Evolutionary conservation across 1,140 invertebrate genomes (phyloP).

Genomic region (Neodiprion lecontei): DNA sequence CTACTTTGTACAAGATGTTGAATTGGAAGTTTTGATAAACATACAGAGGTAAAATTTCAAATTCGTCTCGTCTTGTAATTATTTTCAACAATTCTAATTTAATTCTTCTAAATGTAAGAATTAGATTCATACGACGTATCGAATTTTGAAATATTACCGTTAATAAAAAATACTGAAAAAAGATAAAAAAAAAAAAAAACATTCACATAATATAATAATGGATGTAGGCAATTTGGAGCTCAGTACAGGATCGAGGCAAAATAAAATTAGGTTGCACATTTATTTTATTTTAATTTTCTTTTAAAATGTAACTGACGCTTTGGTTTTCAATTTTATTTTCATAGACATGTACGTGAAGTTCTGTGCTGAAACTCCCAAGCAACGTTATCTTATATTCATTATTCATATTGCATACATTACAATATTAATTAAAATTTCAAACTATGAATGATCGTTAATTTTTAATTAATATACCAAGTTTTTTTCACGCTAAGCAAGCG

Average conservation of each 20-base stretch:
- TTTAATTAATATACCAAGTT: slow-evolving; percentile 18
- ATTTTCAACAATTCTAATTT: slow-evolving; percentile 25
- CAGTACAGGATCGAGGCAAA: slow-evolving; percentile 37
- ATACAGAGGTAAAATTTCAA: slow-evolving; percentile 37
- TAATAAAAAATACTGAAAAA: background rate
- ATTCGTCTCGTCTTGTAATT: slow-evolving; percentile 41
- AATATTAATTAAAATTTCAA: slow-evolving; percentile 29
- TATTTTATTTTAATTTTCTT: slow-evolving; percentile 17
- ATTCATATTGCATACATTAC: slow-evolving; percentile 23
- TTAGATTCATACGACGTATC: slow-evolving; percentile 31
- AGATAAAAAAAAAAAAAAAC: slow-evolving; percentile 19
- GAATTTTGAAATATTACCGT: slow-evolving; percentile 45
- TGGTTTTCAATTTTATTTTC: slow-evolving; percentile 14
- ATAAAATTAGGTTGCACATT: slow-evolving; percentile 19
- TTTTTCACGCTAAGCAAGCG: background rate
- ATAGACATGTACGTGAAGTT: slow-evolving; percentile 27
- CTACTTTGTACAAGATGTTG: slow-evolving; percentile 28
- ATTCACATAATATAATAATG: slow-evolving; percentile 31
- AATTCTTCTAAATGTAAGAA: slow-evolving; percentile 19
- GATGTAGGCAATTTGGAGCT: slow-evolving; percentile 39
- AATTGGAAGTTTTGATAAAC: slow-evolving; percentile 39
- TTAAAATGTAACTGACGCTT: slow-evolving; percentile 15
- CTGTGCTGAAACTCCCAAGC: slow-evolving; percentile 31
- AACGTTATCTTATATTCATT: slow-evolving; percentile 46
- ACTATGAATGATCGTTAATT: slow-evolving; percentile 29